Conservation (phyloP, 2,888 invertebrate species). For the Matsumyia berberina region DNA sequence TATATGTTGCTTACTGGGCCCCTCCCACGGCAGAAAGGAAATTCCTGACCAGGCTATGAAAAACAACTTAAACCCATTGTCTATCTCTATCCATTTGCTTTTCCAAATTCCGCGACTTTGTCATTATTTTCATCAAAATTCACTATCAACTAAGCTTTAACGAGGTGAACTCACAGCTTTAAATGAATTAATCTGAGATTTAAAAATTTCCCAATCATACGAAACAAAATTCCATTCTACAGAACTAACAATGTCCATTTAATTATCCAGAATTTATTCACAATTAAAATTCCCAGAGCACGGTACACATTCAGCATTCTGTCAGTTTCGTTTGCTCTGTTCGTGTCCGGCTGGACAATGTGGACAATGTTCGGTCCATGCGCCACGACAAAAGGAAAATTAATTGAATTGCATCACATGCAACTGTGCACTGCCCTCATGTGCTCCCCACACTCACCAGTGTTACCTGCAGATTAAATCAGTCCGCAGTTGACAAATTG, state of each 20-base stretch:
- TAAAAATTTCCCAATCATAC: neutral
- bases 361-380: slow-evolving; percentile 45
- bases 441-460: too few species aligned
- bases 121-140: too few species aligned
- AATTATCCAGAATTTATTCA: slow-evolving; percentile 72
- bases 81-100: too few species aligned
- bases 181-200: slow-evolving; percentile 2
- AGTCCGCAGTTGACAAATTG: slow-evolving; percentile 58
- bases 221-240: slow-evolving; percentile 4
- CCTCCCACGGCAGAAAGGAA: too few species aligned
- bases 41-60: too few species aligned
- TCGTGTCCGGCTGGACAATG: slow-evolving; percentile 56
- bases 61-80: too few species aligned
- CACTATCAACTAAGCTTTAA: too few species aligned
- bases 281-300: slow-evolving; percentile 67
- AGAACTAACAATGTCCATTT: slow-evolving; percentile 54
- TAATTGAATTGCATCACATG: slow-evolving; percentile 69
- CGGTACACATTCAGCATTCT: slow-evolving; percentile 15
- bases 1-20: too few species aligned
- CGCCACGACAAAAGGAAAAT: slow-evolving; percentile 66
- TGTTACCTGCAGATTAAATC: slow-evolving; percentile 32
- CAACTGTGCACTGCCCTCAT: slow-evolving; percentile 4
- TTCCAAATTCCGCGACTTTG: too few species aligned
- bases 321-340: slow-evolving; percentile 4
- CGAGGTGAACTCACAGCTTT: neutral